Evolutionary conservation across 2,113 vertebrate genomes (phyloP).

Genomic region (Tangachromis dhanisi): DNA sequence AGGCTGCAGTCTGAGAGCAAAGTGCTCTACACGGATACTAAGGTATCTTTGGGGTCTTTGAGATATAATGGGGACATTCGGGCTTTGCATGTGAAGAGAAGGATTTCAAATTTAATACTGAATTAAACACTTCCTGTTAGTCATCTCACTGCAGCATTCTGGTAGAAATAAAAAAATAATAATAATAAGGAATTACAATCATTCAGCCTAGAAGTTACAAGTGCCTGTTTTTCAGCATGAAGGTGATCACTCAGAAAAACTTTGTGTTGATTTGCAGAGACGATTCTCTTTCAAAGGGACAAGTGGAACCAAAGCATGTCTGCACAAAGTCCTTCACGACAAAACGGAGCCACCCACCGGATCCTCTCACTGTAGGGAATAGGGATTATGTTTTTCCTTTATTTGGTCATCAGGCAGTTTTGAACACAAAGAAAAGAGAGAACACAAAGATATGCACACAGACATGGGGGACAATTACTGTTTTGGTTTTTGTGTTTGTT

Average conservation of each 20-base stretch:
- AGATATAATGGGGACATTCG: background rate
- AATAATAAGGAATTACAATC: background rate
- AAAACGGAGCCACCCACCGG: background rate
- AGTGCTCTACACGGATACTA: background rate
- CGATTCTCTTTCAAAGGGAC: background rate
- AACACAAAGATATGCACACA: background rate
- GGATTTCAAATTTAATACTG: background rate
- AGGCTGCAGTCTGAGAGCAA: background rate
- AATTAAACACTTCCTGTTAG: background rate
- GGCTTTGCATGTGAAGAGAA: background rate
- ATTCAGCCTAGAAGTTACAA: background rate
- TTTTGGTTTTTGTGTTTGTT: background rate
- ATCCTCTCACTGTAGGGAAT: background rate
- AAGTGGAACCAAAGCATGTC: background rate
- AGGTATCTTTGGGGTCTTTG: background rate
- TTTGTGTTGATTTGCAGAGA: background rate
- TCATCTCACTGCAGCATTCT: background rate
- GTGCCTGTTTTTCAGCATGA: background rate
- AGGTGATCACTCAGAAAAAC: background rate
- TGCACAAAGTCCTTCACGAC: background rate
- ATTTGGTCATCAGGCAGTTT: background rate
- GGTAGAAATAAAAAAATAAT: rapidly evolving
- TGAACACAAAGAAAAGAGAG: background rate
- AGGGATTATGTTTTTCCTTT: background rate
- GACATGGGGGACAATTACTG: background rate